Evolutionary conservation across 1,140 invertebrate genomes (phyloP).

Genomic region (Eumeta japonica): DNA sequence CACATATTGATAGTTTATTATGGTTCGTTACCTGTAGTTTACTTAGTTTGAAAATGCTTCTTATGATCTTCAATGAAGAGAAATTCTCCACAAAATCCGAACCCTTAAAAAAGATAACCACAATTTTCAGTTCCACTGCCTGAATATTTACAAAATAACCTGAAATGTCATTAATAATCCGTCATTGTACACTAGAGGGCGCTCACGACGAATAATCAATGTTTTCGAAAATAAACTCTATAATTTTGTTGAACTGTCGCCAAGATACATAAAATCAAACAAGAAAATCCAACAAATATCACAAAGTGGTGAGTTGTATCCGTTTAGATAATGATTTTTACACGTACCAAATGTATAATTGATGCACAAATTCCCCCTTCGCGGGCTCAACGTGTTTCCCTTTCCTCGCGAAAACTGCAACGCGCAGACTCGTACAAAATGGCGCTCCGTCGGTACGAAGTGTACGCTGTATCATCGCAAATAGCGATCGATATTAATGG

Average conservation of each 20-base stretch:
- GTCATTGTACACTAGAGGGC: slow-evolving; percentile 35
- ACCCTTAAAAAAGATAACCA: too few relatives aligned
- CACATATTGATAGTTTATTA: too few relatives aligned
- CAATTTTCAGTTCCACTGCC: too few relatives aligned
- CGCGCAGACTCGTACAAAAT: slow-evolving; percentile 58
- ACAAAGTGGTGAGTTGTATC: neutral
- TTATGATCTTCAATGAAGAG: too few relatives aligned
- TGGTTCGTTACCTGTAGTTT: too few relatives aligned
- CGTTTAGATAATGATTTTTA: neutral
- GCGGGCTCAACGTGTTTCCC: slow-evolving; percentile 46
- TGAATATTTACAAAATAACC: neutral
- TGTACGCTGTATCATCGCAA: slow-evolving; percentile 49
- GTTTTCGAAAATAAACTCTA: slow-evolving; percentile 54
- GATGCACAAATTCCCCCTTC: slow-evolving; percentile 38
- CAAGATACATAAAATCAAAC: neutral
- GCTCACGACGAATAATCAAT: slow-evolving; percentile 44
- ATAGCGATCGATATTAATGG: slow-evolving; percentile 59
- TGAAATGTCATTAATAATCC: slow-evolving; percentile 31
- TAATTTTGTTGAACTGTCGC: slow-evolving; percentile 20
- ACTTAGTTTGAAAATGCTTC: too few relatives aligned
- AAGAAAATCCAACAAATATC: neutral
- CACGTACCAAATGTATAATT: slow-evolving; percentile 11
- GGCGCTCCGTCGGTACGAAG: slow-evolving; percentile 46
- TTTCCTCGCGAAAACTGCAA: slow-evolving; percentile 46
- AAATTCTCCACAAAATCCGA: too few relatives aligned